Conservation (phyloP, 2,888 invertebrate genomes). For the Lathronympha strigana region DNA sequence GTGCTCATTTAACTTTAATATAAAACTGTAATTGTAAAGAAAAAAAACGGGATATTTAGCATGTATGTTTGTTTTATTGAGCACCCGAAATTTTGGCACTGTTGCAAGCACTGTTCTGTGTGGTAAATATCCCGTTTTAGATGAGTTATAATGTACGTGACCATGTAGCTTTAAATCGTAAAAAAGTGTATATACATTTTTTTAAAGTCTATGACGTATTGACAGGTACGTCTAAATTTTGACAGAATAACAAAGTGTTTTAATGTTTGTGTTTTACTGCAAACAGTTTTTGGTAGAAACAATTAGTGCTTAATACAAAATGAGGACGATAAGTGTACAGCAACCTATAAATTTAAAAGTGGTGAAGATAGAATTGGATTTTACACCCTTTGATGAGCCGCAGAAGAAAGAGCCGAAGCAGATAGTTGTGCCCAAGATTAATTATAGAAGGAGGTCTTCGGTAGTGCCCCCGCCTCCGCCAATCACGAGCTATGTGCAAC, state of each 20-base stretch:
- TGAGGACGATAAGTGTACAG: slow-evolving; percentile 72
- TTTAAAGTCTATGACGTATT: neutral
- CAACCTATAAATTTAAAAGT: slow-evolving; percentile 77
- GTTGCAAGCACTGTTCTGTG: too few relatives aligned
- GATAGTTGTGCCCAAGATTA: slow-evolving; percentile 63
- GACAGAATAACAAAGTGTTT: neutral
- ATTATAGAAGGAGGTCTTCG: slow-evolving; percentile 52
- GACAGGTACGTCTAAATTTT: slow-evolving; percentile 1
- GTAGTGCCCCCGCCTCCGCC: slow-evolving; percentile 66
- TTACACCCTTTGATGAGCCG: slow-evolving; percentile 58
- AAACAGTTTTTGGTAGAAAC: too few relatives aligned
- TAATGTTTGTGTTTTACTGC: too few relatives aligned
- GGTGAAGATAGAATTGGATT: slow-evolving; percentile 73
- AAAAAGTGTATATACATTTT: too few relatives aligned
- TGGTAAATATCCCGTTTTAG: too few relatives aligned
- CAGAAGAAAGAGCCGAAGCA: slow-evolving; percentile 54
- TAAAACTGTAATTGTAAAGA: neutral
- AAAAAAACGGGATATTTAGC: too few relatives aligned
- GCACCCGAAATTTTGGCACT: too few relatives aligned
- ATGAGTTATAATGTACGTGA: too few relatives aligned
- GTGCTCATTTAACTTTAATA: slow-evolving; percentile 17
- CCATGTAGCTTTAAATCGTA: too few relatives aligned
- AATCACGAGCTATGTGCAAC: slow-evolving; percentile 50
- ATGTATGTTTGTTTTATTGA: too few relatives aligned
- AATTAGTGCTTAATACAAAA: slow-evolving; percentile 44